phyloP scores from a whole-genome alignment of 2,113 vertebrate genomes.

The Eurystomus gularis region DNA sequence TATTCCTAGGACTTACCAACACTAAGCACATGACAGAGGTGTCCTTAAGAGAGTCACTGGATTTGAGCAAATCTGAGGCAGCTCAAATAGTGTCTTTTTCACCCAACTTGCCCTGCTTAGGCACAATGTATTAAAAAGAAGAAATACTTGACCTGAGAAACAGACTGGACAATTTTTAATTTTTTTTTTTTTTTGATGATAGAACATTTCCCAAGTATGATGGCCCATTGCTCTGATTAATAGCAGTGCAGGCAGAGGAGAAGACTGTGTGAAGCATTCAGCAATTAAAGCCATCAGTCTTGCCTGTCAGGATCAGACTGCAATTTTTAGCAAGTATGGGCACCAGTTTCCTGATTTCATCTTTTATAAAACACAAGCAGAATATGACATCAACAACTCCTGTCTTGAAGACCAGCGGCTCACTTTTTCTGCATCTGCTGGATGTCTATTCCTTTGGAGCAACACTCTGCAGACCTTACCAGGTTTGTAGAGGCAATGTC shows the following conservation, averaged over 20 bases:
- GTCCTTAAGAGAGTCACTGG: not conserved
- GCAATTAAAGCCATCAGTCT: not conserved
- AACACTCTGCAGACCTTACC: not conserved
- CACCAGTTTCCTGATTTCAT: not conserved
- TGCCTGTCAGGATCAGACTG: not conserved
- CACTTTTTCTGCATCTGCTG: not conserved
- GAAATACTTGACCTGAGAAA: not conserved
- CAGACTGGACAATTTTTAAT: not conserved
- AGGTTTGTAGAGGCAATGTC: not conserved
- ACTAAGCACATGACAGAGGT: not conserved
- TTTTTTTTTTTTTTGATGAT: not conserved
- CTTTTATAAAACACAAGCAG: not conserved
- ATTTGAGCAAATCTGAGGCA: not conserved
- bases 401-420: not conserved
- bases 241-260: not conserved
- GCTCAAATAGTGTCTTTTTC: not conserved
- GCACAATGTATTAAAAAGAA: not conserved
- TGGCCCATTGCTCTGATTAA: not conserved
- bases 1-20: fast-evolving
- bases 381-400: not conserved
- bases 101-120: not conserved
- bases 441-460: not conserved
- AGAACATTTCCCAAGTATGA: not conserved
- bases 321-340: not conserved
- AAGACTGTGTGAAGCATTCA: not conserved